A percentile compares a stretch with the other conserved stretches of the same genome.
These are phyloP conservation scores for Nerophis lumbriciformis DNA, from an alignment of 2,113 vertebrate species.

Conservation along the genomic window DNA sequence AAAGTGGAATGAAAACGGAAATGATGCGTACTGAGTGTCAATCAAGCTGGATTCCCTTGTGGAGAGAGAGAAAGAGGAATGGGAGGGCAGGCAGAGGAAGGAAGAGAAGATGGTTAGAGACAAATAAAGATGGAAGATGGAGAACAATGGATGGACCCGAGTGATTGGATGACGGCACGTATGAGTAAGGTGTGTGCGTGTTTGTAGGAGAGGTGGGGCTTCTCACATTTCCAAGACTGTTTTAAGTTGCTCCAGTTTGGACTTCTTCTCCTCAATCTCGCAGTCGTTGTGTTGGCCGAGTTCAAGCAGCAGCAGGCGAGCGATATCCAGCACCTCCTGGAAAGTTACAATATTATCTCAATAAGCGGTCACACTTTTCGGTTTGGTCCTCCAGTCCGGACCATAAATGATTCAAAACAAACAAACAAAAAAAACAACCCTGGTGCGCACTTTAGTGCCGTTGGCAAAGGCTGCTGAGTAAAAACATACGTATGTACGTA, in stretches of 20 bases:
- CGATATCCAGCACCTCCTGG: constrained; percentile 96
- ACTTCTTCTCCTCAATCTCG: constrained; percentile 93
- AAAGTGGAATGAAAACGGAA: constrained; percentile 35
- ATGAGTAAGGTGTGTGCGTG: constrained; percentile 5
- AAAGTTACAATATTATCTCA: background rate
- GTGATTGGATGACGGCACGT: constrained; percentile 10
- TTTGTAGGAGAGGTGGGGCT: background rate
- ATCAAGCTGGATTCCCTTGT: constrained; percentile 78
- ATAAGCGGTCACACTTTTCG: background rate
- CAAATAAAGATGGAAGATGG: constrained; percentile 18
- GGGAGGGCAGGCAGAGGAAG: constrained; percentile 29
- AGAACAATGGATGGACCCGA: constrained; percentile 4
- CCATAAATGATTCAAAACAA: background rate
- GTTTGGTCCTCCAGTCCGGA: no score
- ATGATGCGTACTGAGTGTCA: constrained; percentile 71
- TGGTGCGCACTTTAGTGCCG: no score
- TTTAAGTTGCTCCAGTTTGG: constrained; percentile 93
- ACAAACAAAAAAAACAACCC: background rate
- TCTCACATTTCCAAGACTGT: constrained; percentile 96
- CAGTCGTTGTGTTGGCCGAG: constrained; percentile 80
- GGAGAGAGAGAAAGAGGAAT: constrained; percentile 39
- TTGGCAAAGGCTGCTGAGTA: no score
- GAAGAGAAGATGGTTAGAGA: constrained; percentile 53
- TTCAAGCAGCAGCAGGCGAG: constrained; percentile 85
- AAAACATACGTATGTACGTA: no score